phyloP scores from a whole-genome alignment of 2,797 vertebrate genomes.

The Xenopus petersii region DNA sequence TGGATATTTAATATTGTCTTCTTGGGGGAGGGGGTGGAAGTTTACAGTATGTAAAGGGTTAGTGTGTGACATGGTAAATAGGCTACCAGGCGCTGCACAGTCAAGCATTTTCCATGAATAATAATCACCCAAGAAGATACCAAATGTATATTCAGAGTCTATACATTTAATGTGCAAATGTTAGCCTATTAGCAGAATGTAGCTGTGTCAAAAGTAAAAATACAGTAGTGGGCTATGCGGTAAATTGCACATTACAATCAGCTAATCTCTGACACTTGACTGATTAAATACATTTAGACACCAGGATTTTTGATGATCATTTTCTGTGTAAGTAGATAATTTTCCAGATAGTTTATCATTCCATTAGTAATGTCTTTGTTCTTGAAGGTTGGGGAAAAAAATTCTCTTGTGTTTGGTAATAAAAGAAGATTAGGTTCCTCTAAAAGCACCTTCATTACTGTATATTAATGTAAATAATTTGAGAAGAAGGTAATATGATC shows the following conservation, averaged over 20 bases:
- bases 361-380: not conserved
- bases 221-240: not conserved
- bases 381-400: not conserved
- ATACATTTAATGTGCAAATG: not conserved
- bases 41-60: too few relatives aligned
- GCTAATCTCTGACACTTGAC: not conserved
- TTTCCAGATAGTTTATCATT: constrained; percentile 6
- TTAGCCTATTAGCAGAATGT: not conserved
- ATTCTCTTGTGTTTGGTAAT: constrained; percentile 5
- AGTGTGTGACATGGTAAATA: too few relatives aligned
- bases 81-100: too few relatives aligned
- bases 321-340: not conserved
- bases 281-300: not conserved
- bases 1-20: too few relatives aligned
- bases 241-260: not conserved
- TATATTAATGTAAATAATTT: not conserved
- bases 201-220: not conserved
- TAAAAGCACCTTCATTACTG: not conserved
- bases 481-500: too few relatives aligned
- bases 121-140: not conserved
- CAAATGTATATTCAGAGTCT: not conserved
- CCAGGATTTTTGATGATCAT: not conserved
- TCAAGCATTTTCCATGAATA: constrained; percentile 1
- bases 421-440: not conserved
- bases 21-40: too few relatives aligned